Conservation (phyloP, 2,113 vertebrate genomes). For the Amblyornis subalaris region DNA sequence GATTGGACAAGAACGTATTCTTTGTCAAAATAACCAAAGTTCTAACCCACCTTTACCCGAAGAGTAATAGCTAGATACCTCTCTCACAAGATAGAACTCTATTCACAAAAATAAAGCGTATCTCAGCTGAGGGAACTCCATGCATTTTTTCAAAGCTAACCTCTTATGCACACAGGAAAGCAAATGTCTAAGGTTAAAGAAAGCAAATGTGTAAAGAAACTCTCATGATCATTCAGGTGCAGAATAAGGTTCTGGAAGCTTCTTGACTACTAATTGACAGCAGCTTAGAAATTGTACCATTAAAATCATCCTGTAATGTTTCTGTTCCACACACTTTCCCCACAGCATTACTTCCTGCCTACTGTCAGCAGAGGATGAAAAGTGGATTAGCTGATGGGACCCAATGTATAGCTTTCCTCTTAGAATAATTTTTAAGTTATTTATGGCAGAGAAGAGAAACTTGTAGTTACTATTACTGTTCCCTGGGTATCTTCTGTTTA, state of each 20-base stretch:
- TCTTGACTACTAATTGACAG: neutral
- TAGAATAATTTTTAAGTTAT: neutral
- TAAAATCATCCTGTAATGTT: neutral
- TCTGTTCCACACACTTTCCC: neutral
- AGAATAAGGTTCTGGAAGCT: neutral
- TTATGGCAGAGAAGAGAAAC: neutral
- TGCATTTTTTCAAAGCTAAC: neutral
- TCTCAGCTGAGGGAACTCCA: neutral
- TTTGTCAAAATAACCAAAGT: neutral
- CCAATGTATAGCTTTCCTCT: neutral
- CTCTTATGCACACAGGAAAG: neutral
- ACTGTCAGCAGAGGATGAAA: neutral
- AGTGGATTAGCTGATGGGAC: neutral
- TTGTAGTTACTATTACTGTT: neutral
- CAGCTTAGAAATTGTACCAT: neutral
- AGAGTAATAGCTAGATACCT: neutral
- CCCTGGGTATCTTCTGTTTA: neutral
- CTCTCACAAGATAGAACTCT: neutral
- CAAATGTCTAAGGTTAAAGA: neutral
- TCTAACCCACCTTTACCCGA: neutral
- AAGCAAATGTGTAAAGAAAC: neutral
- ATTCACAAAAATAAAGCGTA: neutral
- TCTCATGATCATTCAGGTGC: neutral
- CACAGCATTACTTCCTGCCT: neutral
- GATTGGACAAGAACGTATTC: neutral